phyloP scores from a whole-genome alignment of 2,113 vertebrate species.

The Artemisiospiza belli region DNA sequence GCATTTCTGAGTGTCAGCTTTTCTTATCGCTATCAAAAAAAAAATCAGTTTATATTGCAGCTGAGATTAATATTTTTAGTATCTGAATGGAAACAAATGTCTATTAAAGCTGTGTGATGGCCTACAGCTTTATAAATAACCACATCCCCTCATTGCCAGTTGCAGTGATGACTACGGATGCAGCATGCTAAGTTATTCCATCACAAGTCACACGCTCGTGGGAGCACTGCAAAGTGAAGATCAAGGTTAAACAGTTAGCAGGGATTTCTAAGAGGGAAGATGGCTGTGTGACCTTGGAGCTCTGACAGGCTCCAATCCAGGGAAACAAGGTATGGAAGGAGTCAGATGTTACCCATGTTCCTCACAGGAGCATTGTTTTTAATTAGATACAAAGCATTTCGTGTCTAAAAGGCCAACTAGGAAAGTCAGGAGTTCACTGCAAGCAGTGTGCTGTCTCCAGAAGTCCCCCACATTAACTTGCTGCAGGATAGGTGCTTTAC shows the following conservation, averaged over 20 bases:
- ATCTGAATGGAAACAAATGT: conserved; percentile 1
- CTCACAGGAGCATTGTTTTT: background rate
- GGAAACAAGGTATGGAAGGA: background rate
- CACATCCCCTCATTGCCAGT: background rate
- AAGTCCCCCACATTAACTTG: background rate
- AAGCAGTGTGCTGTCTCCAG: background rate
- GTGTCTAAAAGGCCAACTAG: background rate
- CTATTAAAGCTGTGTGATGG: background rate
- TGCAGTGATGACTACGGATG: background rate
- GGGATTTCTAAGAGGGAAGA: background rate
- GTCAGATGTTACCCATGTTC: background rate
- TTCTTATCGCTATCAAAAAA: background rate
- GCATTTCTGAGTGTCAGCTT: background rate
- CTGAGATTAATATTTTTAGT: conserved; percentile 44
- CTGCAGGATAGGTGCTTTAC: background rate
- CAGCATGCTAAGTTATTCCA: conserved; percentile 23
- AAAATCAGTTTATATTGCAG: background rate
- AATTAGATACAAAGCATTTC: background rate
- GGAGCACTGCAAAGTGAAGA: conserved; percentile 18
- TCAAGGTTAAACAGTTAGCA: conserved; percentile 47
- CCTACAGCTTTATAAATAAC: conserved; percentile 53
- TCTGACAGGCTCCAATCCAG: background rate
- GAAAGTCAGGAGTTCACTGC: background rate
- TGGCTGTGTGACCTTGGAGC: background rate
- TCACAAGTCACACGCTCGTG: background rate